Evolutionary conservation across 2,113 vertebrate genomes (phyloP).

Genomic region (Polypterus bichir): DNA sequence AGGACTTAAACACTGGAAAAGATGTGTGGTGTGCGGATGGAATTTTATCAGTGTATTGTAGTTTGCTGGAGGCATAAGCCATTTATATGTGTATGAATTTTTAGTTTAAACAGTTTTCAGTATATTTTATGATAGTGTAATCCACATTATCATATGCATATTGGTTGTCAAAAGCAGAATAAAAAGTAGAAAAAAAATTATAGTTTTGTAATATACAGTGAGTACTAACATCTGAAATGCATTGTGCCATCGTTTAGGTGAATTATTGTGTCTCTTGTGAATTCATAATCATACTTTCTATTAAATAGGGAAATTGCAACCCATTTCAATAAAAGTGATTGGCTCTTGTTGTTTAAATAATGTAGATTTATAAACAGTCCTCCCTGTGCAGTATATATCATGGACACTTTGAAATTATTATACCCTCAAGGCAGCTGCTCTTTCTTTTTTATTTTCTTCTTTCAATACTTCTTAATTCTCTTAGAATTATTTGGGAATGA

Average conservation of each 20-base stretch:
- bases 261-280: slow-evolving; percentile 52
- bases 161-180: slow-evolving; percentile 21
- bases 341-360: slow-evolving; percentile 59
- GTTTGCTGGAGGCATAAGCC: too few species aligned
- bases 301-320: slow-evolving; percentile 62
- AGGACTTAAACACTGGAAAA: too few species aligned
- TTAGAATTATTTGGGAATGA: slow-evolving; percentile 51
- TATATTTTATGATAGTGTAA: too few species aligned
- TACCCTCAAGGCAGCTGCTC: slow-evolving; percentile 45
- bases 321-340: slow-evolving; percentile 75
- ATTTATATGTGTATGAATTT: too few species aligned
- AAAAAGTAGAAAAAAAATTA: slow-evolving; percentile 29
- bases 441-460: slow-evolving; percentile 29
- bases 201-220: slow-evolving; percentile 51
- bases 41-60: too few species aligned
- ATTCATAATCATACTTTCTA: slow-evolving; percentile 58
- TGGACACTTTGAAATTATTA: slow-evolving; percentile 61
- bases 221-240: slow-evolving; percentile 43
- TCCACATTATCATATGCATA: too few species aligned
- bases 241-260: slow-evolving; percentile 47
- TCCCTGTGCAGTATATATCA: slow-evolving; percentile 30
- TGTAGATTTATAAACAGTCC: slow-evolving; percentile 36
- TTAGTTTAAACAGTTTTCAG: too few species aligned
- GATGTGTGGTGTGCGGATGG: too few species aligned
- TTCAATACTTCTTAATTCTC: slow-evolving; percentile 51